Evolutionary conservation across 1,140 invertebrate genomes (phyloP).

Genomic region (Thaumatotibia leucotreta): DNA sequence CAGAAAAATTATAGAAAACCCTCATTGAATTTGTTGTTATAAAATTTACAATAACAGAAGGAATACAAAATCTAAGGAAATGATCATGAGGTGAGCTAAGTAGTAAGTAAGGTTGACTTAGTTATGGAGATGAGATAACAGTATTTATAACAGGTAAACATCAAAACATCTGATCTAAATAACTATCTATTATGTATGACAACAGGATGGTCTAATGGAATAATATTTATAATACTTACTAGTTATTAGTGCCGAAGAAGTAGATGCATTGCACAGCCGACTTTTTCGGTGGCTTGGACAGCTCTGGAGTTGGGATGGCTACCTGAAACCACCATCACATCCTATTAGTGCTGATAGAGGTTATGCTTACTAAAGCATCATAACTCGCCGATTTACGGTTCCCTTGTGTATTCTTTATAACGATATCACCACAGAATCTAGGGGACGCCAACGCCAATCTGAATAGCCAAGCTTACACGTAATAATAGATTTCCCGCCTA

Average conservation of each 20-base stretch:
- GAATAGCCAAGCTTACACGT: slow-evolving; percentile 5
- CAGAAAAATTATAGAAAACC: too few relatives aligned
- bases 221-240: slow-evolving; percentile 80
- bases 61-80: too few relatives aligned
- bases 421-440: neutral
- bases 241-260: slow-evolving; percentile 96
- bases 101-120: too few relatives aligned
- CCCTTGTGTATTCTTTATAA: neutral
- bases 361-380: slow-evolving; percentile 15
- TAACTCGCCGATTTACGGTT: slow-evolving; percentile 14
- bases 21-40: too few relatives aligned
- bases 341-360: slow-evolving; percentile 16
- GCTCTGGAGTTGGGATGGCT: slow-evolving; percentile 81
- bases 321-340: slow-evolving; percentile 78
- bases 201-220: neutral
- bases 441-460: slow-evolving; percentile 6
- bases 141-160: neutral
- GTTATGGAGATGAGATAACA: too few relatives aligned
- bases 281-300: slow-evolving; percentile 82
- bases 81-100: too few relatives aligned
- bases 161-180: neutral
- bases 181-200: neutral
- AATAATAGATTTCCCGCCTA: slow-evolving; percentile 14
- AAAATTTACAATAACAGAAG: too few relatives aligned
- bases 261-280: slow-evolving; percentile 88